phyloP scores from a whole-genome alignment of 2,113 vertebrate genomes.

The Coreoperca whiteheadi region DNA sequence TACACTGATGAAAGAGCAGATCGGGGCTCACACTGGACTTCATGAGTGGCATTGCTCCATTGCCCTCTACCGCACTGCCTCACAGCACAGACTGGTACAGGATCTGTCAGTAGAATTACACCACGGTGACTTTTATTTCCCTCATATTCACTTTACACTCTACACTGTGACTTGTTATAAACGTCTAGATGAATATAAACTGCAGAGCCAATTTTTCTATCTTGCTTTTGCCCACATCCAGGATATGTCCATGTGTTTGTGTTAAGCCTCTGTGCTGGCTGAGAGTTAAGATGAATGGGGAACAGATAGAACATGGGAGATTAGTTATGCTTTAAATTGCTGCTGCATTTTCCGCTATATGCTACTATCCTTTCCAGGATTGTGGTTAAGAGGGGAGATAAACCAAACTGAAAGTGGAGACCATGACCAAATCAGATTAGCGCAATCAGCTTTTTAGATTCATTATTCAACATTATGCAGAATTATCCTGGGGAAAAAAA shows the following conservation, averaged over 20 bases:
- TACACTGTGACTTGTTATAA: constrained; percentile 34
- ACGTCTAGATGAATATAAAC: constrained; percentile 39
- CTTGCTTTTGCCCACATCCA: constrained; percentile 14
- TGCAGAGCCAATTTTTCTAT: constrained; percentile 29
- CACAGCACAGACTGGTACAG: constrained; percentile 42
- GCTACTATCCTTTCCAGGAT: constrained; percentile 35
- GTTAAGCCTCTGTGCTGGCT: constrained; percentile 43
- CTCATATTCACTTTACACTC: constrained; percentile 37
- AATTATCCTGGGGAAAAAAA: constrained; percentile 15
- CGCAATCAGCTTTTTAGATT: constrained; percentile 47
- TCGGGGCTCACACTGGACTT: constrained; percentile 35
- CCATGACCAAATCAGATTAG: constrained; percentile 45
- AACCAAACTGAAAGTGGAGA: constrained; percentile 50
- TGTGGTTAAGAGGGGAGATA: constrained; percentile 40
- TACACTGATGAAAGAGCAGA: constrained; percentile 61
- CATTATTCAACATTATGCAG: constrained; percentile 44
- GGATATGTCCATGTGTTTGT: constrained; percentile 17
- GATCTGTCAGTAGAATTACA: constrained; percentile 39
- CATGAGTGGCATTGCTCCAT: constrained; percentile 20
- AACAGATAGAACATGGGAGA: constrained; percentile 51
- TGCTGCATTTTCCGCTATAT: constrained; percentile 37
- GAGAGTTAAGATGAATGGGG: constrained; percentile 45
- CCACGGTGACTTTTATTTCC: constrained; percentile 41
- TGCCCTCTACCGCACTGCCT: constrained; percentile 32
- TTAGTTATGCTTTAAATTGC: constrained; percentile 58